Percentiles rank a stretch among this genome's conserved stretches.
Evolutionary conservation across 2,888 invertebrate genomes (phyloP).

Genomic region (Danaus chrysippus): DNA sequence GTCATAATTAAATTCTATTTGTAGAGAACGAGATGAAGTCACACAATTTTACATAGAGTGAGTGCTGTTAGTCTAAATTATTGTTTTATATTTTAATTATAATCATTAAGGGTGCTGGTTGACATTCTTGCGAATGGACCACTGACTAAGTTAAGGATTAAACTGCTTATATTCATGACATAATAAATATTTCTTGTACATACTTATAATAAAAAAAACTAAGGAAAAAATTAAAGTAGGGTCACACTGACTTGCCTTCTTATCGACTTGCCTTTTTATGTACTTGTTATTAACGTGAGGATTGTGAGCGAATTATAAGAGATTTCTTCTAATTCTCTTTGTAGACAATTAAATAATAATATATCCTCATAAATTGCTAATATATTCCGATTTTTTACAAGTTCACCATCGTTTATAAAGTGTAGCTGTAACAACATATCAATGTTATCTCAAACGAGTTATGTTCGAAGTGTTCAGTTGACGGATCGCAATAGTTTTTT

Average conservation of each 20-base stretch:
- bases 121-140: conserved; percentile 52
- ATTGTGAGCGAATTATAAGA: background rate
- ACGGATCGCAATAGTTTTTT: conserved; percentile 26
- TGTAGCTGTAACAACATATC: conserved; percentile 52
- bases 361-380: background rate
- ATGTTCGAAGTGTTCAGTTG: conserved; percentile 25
- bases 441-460: conserved; percentile 37
- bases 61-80: conserved; percentile 61
- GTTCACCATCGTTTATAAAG: conserved; percentile 29
- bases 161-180: conserved; percentile 62
- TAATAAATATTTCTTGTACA: conserved; percentile 49
- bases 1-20: conserved; percentile 73
- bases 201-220: conserved; percentile 43
- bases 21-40: conserved; percentile 51
- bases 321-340: background rate
- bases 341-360: conserved; percentile 6
- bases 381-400: conserved; percentile 5
- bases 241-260: conserved; percentile 63
- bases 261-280: conserved; percentile 63
- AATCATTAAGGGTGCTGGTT: conserved; percentile 55
- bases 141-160: conserved; percentile 50
- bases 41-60: conserved; percentile 49
- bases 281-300: conserved; percentile 47
- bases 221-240: conserved; percentile 43
- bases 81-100: conserved; percentile 46